Evolutionary conservation across 2,888 invertebrate genomes (phyloP).

Genomic region (Pecten maximus): DNA sequence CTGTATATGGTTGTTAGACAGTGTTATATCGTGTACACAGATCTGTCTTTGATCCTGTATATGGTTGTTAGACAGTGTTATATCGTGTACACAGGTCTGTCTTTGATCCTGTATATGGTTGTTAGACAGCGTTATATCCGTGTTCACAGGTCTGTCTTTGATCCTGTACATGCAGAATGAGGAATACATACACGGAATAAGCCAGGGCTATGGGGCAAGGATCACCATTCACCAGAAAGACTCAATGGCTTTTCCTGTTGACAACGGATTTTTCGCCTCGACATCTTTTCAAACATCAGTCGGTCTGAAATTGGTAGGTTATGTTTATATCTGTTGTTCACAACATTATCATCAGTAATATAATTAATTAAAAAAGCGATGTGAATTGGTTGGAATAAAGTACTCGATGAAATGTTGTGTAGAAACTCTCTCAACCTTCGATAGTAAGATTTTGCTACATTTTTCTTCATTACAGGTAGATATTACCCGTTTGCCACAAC

Average conservation of each 20-base stretch:
- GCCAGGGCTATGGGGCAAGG: constrained; percentile 48
- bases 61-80: too few species aligned
- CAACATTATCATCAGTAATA: not conserved
- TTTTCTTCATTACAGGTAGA: constrained; percentile 35
- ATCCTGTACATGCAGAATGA: constrained; percentile 46
- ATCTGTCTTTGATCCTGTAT: too few species aligned
- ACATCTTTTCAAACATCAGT: constrained; percentile 42
- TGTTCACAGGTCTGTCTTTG: constrained; percentile 38
- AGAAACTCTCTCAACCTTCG: too few species aligned
- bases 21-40: too few species aligned
- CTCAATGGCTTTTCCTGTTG: constrained; percentile 43
- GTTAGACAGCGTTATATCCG: too few species aligned
- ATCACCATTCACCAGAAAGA: constrained; percentile 38
- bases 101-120: too few species aligned
- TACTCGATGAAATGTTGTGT: too few species aligned
- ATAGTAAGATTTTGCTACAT: not conserved
- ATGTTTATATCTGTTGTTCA: not conserved
- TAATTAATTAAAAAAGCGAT: not conserved
- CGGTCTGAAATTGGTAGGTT: constrained; percentile 47
- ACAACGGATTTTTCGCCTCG: constrained; percentile 48
- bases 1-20: too few species aligned
- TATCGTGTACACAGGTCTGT: too few species aligned
- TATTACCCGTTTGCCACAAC: constrained; percentile 26
- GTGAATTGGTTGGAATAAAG: not conserved
- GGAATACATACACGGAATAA: constrained; percentile 49